phyloP scores from a whole-genome alignment of 2,888 invertebrate species.

The Hecatera dysodea region DNA sequence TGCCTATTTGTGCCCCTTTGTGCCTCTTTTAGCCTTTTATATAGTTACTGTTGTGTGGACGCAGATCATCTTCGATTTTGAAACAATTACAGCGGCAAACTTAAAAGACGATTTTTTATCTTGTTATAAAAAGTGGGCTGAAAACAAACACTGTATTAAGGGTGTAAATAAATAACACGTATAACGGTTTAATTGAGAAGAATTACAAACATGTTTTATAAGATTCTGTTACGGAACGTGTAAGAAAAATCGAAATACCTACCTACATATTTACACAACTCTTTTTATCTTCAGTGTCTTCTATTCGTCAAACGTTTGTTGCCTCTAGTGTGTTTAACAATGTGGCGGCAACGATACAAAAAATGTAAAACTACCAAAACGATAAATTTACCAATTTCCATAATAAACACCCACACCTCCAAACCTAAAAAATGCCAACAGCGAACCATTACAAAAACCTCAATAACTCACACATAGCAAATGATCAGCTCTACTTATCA shows the following conservation, averaged over 20 bases:
- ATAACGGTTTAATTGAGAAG: not conserved
- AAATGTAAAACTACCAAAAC: not conserved
- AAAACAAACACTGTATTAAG: not conserved
- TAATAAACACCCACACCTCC: not conserved
- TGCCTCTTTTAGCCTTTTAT: conserved; percentile 28
- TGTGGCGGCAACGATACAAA: not conserved
- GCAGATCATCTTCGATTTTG: conserved; percentile 59
- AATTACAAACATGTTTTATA: no score
- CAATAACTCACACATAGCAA: conserved; percentile 41
- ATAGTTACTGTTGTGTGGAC: conserved; percentile 48
- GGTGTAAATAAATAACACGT: not conserved
- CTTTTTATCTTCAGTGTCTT: no score
- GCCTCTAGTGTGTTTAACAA: not conserved
- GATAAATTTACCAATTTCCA: not conserved
- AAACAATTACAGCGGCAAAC: conserved; percentile 37
- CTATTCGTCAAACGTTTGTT: not conserved
- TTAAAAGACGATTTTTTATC: not conserved
- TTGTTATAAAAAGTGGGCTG: not conserved
- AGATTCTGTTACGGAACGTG: no score
- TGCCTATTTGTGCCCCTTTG: conserved; percentile 25
- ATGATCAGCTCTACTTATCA: conserved; percentile 60
- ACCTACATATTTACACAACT: no score
- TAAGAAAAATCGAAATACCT: no score
- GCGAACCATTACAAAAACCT: conserved; percentile 21
- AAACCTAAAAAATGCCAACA: conserved; percentile 3